Evolutionary conservation across 2,888 invertebrate genomes (phyloP), one percentile per base, ranked within the genome.

Genomic region (Orchesellides sinensis): DNA sequence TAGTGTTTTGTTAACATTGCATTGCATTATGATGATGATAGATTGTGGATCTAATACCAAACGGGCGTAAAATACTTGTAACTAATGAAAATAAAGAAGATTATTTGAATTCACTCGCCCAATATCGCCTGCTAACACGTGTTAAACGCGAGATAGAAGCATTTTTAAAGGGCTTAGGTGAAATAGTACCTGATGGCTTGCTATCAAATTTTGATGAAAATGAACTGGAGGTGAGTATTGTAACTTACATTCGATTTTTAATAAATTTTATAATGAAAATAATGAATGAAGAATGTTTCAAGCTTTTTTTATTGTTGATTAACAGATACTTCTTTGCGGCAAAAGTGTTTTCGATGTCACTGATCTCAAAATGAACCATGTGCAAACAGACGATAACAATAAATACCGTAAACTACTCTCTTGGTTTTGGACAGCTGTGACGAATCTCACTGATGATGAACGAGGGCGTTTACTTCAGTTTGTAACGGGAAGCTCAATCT

Each of bases 171-270:
- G 91, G 91, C 0, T 52, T 84, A 8, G 40, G 73, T 8, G 90
- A 90, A 65, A 89, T 91, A 35, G 90, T 91, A 65, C 91, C 91
- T 63, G 91, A 91, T 83, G 90, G 90, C 85, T 89, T 91, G 29
- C 89, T 91, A 72, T 90, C 90, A 84, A 91, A 91, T 75, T 91
- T 91, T 89, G 91, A 91, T 88, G 91, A 91, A 87, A 90, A 91
- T 88, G 91, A 91, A 88, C 87, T 91, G 23, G 91, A 91, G 90
- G 90, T 91, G 85, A 66, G 47, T 5, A 27, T 65, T 4, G n/a
- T 61, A n/a, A 63, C 23, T 23, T 47, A n/a, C 49, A 17, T 27
- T 8, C 63, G 19, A 45, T n/a, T n/a, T n/a, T n/a, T n/a, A n/a
- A n/a, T n/a, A n/a, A n/a, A n/a, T n/a, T n/a, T n/a, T n/a, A n/a